phyloP scores from a whole-genome alignment of 2,113 vertebrate species.

The Climacteris rufus region DNA sequence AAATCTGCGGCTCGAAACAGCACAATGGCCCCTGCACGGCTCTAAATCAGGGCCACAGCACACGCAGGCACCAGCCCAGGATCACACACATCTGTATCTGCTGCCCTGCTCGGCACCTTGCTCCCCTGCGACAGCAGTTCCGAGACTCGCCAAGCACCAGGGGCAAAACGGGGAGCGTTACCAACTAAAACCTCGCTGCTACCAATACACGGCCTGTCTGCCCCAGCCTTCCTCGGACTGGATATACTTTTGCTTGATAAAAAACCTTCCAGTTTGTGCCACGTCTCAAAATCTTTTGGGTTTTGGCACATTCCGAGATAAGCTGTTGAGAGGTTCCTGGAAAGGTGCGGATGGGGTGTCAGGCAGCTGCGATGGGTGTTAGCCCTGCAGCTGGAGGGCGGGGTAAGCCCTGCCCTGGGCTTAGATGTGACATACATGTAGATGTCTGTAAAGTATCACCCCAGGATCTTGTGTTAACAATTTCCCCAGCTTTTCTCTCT shows the following conservation, averaged over 20 bases:
- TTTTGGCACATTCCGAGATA: background rate
- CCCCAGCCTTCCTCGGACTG: background rate
- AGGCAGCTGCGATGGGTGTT: constrained; percentile 29
- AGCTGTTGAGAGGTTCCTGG: background rate
- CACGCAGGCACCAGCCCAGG: background rate
- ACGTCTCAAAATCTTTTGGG: background rate
- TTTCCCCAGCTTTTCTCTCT: background rate
- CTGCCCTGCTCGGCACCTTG: background rate
- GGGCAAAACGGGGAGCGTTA: background rate
- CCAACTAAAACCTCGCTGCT: background rate
- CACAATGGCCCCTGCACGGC: background rate
- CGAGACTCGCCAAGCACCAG: accelerated
- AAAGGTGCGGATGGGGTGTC: background rate
- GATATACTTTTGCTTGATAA: background rate
- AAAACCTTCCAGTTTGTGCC: background rate
- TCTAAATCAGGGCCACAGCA: background rate
- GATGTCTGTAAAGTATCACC: constrained; percentile 18
- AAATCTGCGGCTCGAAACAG: background rate
- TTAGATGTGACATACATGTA: constrained; percentile 13
- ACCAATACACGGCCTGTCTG: background rate
- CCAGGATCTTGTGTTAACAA: constrained; percentile 51
- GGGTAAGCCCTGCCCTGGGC: constrained; percentile 51
- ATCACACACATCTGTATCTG: background rate
- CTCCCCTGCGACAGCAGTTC: background rate
- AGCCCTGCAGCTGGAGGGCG: constrained; percentile 40